Evolutionary conservation across 2,113 vertebrate genomes (phyloP).

Genomic region (Apteryx owenii): DNA sequence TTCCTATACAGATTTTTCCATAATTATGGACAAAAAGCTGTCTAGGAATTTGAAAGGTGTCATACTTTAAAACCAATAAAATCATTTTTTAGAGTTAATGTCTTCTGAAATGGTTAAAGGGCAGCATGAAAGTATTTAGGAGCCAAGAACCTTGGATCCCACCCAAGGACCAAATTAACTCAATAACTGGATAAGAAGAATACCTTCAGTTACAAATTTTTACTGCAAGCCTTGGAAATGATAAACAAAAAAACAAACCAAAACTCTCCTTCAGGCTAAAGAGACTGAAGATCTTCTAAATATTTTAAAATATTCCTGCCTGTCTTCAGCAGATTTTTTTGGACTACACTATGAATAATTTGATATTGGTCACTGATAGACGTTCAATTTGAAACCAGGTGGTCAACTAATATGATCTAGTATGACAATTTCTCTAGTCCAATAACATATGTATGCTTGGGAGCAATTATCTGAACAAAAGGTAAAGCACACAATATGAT

Average conservation of each 20-base stretch:
- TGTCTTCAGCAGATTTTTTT: background rate
- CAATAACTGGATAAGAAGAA: background rate
- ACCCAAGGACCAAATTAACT: background rate
- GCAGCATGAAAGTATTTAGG: background rate
- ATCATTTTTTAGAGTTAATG: background rate
- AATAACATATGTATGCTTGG: background rate
- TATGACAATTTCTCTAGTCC: background rate
- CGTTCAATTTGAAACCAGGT: background rate
- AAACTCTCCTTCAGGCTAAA: background rate
- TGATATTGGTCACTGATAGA: rapidly evolving
- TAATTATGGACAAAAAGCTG: background rate
- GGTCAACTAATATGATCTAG: background rate
- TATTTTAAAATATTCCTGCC: background rate
- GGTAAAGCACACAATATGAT: background rate
- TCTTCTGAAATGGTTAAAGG: background rate
- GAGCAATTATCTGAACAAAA: background rate
- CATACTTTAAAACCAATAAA: background rate
- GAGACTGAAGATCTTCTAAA: background rate
- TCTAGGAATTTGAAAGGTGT: background rate
- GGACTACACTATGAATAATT: background rate
- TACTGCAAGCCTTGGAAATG: background rate
- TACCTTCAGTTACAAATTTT: background rate
- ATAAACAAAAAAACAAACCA: background rate
- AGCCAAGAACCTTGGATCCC: background rate
- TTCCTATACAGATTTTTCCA: background rate